These are phyloP conservation scores for Agriopis marginaria DNA, from an alignment of 2,888 invertebrate genomes.

Conservation along the genomic window DNA sequence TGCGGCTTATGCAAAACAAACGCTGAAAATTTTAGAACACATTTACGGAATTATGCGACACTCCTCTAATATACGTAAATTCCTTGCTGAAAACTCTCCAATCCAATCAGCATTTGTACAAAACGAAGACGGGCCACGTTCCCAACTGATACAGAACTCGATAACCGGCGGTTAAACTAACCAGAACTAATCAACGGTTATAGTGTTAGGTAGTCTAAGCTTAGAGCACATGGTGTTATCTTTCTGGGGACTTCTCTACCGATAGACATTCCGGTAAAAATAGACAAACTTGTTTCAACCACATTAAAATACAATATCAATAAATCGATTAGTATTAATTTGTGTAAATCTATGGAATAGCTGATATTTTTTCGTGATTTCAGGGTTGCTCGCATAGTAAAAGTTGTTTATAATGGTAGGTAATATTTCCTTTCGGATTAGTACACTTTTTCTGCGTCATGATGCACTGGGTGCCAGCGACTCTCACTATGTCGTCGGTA, in stretches of 20 bases:
- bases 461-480: no score
- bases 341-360: no score
- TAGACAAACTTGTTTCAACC: background rate
- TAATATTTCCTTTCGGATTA: no score
- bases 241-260: background rate
- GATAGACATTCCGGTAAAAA: background rate
- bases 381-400: no score
- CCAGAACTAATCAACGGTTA: constrained; percentile 72
- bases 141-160: constrained; percentile 59
- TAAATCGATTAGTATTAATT: no score
- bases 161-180: constrained; percentile 70
- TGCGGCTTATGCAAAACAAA: no score
- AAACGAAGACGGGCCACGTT: constrained; percentile 40
- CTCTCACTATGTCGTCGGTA: no score
- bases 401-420: no score
- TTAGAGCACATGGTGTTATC: constrained; percentile 8
- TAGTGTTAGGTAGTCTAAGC: constrained; percentile 48
- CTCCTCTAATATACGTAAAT: background rate
- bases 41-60: background rate
- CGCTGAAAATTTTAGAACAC: background rate
- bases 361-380: no score
- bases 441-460: no score
- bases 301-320: no score
- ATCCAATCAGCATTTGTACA: constrained; percentile 36
- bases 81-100: constrained; percentile 14